Conservation (phyloP, 1,140 invertebrate species). For the Drosophila ercepeae region DNA sequence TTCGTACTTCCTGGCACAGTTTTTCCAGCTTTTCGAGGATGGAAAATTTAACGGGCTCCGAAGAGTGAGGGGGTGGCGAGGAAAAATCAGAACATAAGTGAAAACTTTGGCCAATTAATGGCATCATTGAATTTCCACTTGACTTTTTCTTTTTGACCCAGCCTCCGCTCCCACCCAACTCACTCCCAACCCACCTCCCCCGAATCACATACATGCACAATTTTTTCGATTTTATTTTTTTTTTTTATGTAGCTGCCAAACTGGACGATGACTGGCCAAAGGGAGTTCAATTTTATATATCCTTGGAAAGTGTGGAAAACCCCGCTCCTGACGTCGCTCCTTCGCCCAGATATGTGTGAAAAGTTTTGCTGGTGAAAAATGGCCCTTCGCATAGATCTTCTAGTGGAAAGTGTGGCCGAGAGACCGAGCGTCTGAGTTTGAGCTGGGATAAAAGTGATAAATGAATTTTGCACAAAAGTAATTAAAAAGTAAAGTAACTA, state of each 20-base stretch:
- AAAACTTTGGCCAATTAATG: slow-evolving; percentile 83
- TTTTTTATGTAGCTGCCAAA: slow-evolving; percentile 63
- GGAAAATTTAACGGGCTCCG: not conserved
- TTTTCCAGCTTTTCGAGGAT: slow-evolving; percentile 17
- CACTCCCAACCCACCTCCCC: not conserved
- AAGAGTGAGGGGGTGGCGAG: slow-evolving; percentile 19
- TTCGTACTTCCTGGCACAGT: slow-evolving; percentile 78
- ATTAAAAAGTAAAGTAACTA: slow-evolving; percentile 82
- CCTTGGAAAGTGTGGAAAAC: slow-evolving; percentile 30
- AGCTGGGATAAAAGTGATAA: slow-evolving; percentile 82
- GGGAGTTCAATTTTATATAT: slow-evolving; percentile 79
- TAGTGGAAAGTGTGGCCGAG: slow-evolving; percentile 7
- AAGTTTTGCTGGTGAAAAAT: slow-evolving; percentile 80
- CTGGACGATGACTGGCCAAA: slow-evolving; percentile 76
- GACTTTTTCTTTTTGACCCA: slow-evolving; percentile 62
- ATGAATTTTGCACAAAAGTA: slow-evolving; percentile 83
- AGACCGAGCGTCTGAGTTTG: slow-evolving; percentile 60
- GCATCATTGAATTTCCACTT: slow-evolving; percentile 83
- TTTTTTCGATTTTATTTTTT: slow-evolving; percentile 34
- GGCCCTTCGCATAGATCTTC: slow-evolving; percentile 72
- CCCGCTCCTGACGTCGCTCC: not conserved
- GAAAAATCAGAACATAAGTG: slow-evolving; percentile 81
- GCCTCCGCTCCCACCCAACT: not conserved
- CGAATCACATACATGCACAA: slow-evolving; percentile 7
- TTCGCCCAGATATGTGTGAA: slow-evolving; percentile 32